Base-by-base conservation (phyloP, 1,140 invertebrate genomes). In the Caenorhabditis tropicalis region DNA sequence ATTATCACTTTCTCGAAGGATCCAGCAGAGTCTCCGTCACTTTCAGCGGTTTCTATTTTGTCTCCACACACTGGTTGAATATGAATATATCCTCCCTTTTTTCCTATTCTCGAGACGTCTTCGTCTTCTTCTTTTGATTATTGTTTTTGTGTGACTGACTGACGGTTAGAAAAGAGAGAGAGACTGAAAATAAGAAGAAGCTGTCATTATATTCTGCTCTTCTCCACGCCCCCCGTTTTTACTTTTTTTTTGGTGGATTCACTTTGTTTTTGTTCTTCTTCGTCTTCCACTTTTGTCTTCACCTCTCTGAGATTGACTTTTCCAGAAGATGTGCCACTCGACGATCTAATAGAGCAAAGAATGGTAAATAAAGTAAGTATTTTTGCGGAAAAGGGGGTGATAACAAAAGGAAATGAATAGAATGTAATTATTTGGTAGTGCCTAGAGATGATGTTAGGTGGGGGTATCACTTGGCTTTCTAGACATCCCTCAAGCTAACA, bases 181-280 rank as follows among this genome's bases (percentile, higher is more conserved):
- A 31, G 43, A 39, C 10, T 24, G 29, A 74, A 36, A 74, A 74
- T 33, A 74, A 74, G 65, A 74, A 74, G 65, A 74, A 53, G 27
- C 79, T 53, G 51, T 53, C 48, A 81, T 56, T 53, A 81, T 56
- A 53, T 81, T 81, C 33, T 56, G 46, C 79, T 81, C 51, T 39
- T 31, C n/a, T 81, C 21, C 65, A 74, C 39, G 7, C 43, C 10
- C 19, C 27, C 12, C 21, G 12, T 79, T 51, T 79, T n/a, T 21
- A 24, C 24, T 81, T 81, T 39, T 56, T 21, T n/a, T n/a, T n/a
- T n/a, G n/a, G n/a, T n/a, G n/a, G n/a, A n/a, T n/a, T 24, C 39
- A 43, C 39, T 43, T 43, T 56, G n/a, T n/a, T n/a, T n/a, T n/a
- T n/a, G n/a, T 56, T 56, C 10, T 21, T 21, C 19, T 51, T n/a